Percentiles rank a stretch among this genome's conserved stretches.
These are phyloP conservation scores for Urocitellus parryii DNA, from an alignment of 2,113 vertebrate genomes.

Conservation along the genomic window DNA sequence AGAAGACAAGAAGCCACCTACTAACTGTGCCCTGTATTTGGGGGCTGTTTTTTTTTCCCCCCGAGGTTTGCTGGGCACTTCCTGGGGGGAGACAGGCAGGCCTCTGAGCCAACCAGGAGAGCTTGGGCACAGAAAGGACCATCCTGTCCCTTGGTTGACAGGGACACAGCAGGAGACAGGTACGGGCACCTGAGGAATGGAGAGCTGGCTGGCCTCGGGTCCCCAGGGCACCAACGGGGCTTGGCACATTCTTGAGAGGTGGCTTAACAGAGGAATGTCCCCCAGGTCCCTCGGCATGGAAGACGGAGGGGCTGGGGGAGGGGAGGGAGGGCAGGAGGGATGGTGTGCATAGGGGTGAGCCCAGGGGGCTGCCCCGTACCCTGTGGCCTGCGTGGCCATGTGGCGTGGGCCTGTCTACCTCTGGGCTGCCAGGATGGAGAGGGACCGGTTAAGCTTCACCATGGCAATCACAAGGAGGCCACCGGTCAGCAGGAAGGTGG, in stretches of 20 bases:
- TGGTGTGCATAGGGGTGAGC: fast-evolving
- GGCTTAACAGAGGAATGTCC: not conserved
- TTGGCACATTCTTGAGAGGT: not conserved
- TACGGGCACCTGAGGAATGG: not conserved
- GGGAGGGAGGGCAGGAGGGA: too few relatives aligned
- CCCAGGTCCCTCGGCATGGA: not conserved
- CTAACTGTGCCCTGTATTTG: not conserved
- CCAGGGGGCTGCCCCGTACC: not conserved
- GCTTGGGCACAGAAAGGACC: not conserved
- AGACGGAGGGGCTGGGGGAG: fast-evolving
- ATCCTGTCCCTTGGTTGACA: not conserved
- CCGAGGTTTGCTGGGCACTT: not conserved
- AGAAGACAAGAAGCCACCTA: not conserved
- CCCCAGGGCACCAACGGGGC: not conserved
- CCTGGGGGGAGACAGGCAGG: not conserved
- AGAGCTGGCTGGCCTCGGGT: not conserved
- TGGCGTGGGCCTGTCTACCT: constrained; percentile 46
- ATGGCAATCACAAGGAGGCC: constrained; percentile 88
- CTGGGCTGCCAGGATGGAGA: constrained; percentile 87
- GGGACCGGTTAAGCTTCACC: constrained; percentile 89
- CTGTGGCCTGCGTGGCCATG: not conserved
- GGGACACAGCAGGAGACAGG: not conserved
- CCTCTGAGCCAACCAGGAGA: not conserved
- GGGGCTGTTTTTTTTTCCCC: too few relatives aligned
- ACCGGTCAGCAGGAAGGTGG: constrained; percentile 86